Evolutionary conservation across 1,140 invertebrate species (phyloP).

Genomic region (Penaeus indicus): DNA sequence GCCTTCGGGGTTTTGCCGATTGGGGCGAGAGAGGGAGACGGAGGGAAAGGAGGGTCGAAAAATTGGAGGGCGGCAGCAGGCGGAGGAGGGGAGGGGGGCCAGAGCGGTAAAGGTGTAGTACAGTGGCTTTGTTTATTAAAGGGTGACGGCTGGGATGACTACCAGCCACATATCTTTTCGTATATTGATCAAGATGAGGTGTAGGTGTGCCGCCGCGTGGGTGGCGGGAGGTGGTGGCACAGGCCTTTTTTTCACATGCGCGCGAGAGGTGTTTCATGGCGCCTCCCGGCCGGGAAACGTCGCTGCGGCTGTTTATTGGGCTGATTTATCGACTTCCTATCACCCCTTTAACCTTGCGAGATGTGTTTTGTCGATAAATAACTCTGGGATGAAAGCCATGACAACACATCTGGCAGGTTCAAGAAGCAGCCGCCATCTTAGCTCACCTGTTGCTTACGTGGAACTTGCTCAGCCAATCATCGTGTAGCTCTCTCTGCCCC

Average conservation of each 20-base stretch:
- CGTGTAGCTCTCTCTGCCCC: constrained; percentile 58
- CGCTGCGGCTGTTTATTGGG: background rate
- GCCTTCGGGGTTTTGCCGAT: too few relatives aligned
- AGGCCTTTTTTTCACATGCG: background rate
- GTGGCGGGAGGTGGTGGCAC: constrained; percentile 20
- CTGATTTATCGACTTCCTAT: background rate
- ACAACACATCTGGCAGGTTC: constrained; percentile 55
- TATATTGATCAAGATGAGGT: constrained; percentile 58
- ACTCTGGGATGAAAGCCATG: background rate
- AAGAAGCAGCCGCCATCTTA: constrained; percentile 63
- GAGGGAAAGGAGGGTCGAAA: background rate
- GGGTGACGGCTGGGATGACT: constrained; percentile 11
- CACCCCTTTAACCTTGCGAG: background rate
- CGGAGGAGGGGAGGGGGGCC: background rate
- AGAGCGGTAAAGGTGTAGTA: background rate
- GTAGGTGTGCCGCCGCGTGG: background rate
- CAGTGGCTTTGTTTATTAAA: constrained; percentile 19
- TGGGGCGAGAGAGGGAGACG: background rate
- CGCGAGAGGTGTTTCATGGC: background rate
- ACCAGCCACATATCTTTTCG: constrained; percentile 55
- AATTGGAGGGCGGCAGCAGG: background rate
- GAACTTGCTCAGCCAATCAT: constrained; percentile 64
- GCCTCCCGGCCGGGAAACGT: background rate
- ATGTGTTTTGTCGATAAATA: constrained; percentile 36
- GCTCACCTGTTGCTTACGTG: constrained; percentile 67